Base-by-base conservation (phyloP, 1,140 invertebrate genomes). In the Macrosteles quadrilineatus region DNA sequence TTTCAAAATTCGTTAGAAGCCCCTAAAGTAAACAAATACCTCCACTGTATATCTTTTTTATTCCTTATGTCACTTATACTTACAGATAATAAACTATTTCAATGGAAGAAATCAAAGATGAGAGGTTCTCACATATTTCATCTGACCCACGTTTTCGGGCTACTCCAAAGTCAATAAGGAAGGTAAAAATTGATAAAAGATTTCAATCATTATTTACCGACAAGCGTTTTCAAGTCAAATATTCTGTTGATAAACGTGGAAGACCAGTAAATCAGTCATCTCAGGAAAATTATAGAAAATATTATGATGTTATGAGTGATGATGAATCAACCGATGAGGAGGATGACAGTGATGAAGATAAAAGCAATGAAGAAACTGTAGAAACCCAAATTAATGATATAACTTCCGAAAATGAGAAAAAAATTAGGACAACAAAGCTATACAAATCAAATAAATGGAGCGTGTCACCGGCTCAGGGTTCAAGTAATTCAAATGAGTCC, bases 181-280 rank as follows among this genome's bases (percentile, higher is more conserved):
- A 97, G 85, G 88, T 99, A 6, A 94, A 96, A 83, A 95, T 99
- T 73, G 98, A 99, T 77, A 92, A 94, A 81, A 85, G 98, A 31
- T 99, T 99, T 81, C 85, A 95, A 79, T 88, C 88, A 65, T 96
- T 98, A 92, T 96, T 99, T 77, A 90, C 87, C 72, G 91, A 94
- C 81, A 87, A 94, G 73, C 89, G 90, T 62, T 98, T 97, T 78
- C 89, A 92, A 80, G 84, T 93, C 0, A 94, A 94, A 81, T 95
- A 92, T 78, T 90, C 89, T 0, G 87, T 97, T 25, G 97, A 99
- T 81, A 98, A 97, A 83, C 85, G 96, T 74, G 97, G 97, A 19
- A 81, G 91, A 73, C 92, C 92, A 2, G 75, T 93, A 0, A 88
- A 90, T 77, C 85, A 89, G 75, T 87, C 88, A 2, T 90, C 91